Evolutionary conservation across 64 coral and sea anemone genomes (phyloP), one percentile per base, ranked within the genome.

Genomic region (Pocillopora verrucosa): DNA sequence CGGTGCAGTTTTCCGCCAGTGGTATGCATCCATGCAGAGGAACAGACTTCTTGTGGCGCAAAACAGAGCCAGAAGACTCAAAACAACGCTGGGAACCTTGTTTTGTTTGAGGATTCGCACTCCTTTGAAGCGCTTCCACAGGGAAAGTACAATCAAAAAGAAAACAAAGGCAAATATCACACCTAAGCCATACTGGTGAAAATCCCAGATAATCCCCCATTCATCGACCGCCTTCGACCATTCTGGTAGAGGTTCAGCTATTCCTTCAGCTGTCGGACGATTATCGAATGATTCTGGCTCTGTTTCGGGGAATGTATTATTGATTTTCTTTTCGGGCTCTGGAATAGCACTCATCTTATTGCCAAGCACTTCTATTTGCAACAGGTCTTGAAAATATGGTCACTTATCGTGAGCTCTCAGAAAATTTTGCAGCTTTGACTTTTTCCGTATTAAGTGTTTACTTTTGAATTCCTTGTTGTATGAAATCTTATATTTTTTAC

Each of bases 161-260:
- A 89, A 45, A 34, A 89, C 11, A 3, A 94, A 41, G 11, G 63
- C 13, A 45, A 86, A 94, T 10, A 94, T 17, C n/a, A 13, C 65
- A 10, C 92, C 92, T 15, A 94, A 64, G 14, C 87, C 92, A 24
- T 94, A 94, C 17, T 89, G 87, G 51, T 94, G 88, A 60, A 94
- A 37, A 4, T 89, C 79, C 92, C 92, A 94, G 14, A 73, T 74
- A 10, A 57, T 14, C 70, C 92, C 92, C 92, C 92, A 94, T 51
- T 90, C 74, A 79, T 70, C 36, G 11, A 58, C 59, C 11, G 92
- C 92, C 34, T 14, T 78, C 5, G 79, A 79, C 92, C 92, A 94
- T 37, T 94, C 80, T 10, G 92, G 92, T 15, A 90, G 22, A 1
- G 88, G 92, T n/a, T 94, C 92, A 34, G 60, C 80, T 61, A 63